These are phyloP conservation scores for Acleris sparsana DNA, from an alignment of 2,888 invertebrate species.

Conservation along the genomic window DNA sequence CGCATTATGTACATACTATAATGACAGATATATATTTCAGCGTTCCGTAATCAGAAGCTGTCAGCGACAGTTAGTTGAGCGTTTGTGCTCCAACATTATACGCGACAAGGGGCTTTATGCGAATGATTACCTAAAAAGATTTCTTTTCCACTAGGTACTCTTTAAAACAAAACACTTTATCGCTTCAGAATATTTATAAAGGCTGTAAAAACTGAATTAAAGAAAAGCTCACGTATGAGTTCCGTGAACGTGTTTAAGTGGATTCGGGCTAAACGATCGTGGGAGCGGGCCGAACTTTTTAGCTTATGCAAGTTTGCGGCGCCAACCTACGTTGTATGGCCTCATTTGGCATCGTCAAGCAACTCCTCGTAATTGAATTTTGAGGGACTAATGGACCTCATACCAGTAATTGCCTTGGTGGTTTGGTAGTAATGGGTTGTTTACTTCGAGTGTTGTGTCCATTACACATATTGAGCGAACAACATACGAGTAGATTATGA, in stretches of 20 bases:
- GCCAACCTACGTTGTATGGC: slow-evolving; percentile 46
- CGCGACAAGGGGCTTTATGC: slow-evolving; percentile 26
- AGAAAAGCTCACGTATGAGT: slow-evolving; percentile 45
- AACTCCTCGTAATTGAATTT: slow-evolving; percentile 47
- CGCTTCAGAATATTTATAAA: too few relatives aligned
- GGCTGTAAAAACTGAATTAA: neutral
- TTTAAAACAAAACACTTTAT: neutral
- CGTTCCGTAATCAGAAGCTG: slow-evolving; percentile 37
- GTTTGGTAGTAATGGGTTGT: neutral
- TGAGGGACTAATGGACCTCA: slow-evolving; percentile 23
- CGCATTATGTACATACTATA: neutral
- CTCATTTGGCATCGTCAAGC: slow-evolving; percentile 51
- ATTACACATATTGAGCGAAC: slow-evolving; percentile 7
- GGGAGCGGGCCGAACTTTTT: slow-evolving; percentile 58
- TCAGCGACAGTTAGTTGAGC: slow-evolving; percentile 39
- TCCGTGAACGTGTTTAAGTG: slow-evolving; percentile 57
- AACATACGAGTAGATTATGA: neutral
- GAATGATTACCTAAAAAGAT: slow-evolving; percentile 23
- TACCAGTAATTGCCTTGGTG: slow-evolving; percentile 15
- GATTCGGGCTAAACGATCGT: slow-evolving; percentile 57
- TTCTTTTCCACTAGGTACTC: slow-evolving; percentile 10
- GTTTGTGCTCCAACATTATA: slow-evolving; percentile 25
- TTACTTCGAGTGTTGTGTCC: slow-evolving; percentile 13
- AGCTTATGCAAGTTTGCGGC: slow-evolving; percentile 59
- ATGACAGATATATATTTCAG: slow-evolving; percentile 14